phyloP scores from a whole-genome alignment of 2,113 vertebrate genomes.

The Irena cyanogastra region DNA sequence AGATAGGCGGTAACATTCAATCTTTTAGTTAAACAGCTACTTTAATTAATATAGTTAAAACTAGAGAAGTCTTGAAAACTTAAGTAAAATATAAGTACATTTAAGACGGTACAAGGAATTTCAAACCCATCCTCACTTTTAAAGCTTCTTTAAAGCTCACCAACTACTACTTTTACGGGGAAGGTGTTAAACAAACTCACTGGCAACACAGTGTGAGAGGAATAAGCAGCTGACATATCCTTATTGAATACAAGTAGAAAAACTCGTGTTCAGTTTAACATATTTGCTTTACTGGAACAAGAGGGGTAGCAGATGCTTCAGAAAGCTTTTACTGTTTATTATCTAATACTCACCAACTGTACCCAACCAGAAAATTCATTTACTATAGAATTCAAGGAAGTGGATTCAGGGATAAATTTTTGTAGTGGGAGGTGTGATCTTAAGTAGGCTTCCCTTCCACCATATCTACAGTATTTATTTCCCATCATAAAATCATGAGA shows the following conservation, averaged over 20 bases:
- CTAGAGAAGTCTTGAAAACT: neutral
- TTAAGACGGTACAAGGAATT: neutral
- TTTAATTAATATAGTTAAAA: neutral
- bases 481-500: neutral
- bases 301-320: neutral
- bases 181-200: neutral
- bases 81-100: neutral
- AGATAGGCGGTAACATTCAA: neutral
- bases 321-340: neutral
- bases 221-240: neutral
- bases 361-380: neutral
- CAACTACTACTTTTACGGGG: neutral
- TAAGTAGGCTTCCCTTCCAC: neutral
- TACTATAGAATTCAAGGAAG: neutral
- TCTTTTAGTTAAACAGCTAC: neutral
- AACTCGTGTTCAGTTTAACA: neutral
- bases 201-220: neutral
- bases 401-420: neutral
- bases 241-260: neutral
- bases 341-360: neutral
- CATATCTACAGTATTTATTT: neutral
- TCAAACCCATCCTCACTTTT: neutral
- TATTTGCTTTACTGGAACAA: neutral
- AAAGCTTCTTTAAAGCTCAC: neutral
- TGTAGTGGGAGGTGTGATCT: neutral